These are phyloP conservation scores for Clupea harengus DNA, from an alignment of 2,113 vertebrate species.

Conservation along the genomic window DNA sequence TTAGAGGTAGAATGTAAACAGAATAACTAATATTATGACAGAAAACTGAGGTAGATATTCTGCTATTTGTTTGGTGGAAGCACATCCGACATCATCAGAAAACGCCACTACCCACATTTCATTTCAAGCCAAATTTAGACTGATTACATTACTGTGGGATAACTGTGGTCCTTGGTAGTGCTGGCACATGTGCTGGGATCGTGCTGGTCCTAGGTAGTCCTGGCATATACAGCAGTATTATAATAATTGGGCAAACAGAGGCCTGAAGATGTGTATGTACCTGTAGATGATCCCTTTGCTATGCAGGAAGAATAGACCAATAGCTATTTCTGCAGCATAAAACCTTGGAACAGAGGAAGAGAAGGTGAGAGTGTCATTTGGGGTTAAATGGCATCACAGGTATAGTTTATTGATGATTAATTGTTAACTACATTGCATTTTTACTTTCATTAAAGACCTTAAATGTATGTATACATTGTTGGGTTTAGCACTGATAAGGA, in stretches of 20 bases:
- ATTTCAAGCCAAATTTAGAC: not conserved
- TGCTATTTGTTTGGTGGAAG: too few relatives aligned
- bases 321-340: constrained; percentile 86
- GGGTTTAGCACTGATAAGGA: too few relatives aligned
- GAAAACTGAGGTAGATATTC: not conserved
- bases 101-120: not conserved
- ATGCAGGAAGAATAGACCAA: constrained; percentile 90
- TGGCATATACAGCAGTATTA: not conserved
- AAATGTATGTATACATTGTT: too few relatives aligned
- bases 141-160: not conserved
- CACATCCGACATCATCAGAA: too few relatives aligned
- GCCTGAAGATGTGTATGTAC: constrained; percentile 58
- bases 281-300: constrained; percentile 89
- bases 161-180: not conserved
- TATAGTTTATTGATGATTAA: not conserved
- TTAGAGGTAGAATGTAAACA: too few relatives aligned
- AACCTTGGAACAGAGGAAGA: constrained; percentile 70
- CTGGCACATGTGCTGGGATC: not conserved
- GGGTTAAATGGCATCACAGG: not conserved
- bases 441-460: too few relatives aligned
- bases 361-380: constrained; percentile 6
- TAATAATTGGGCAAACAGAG: not conserved
- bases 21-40: not conserved
- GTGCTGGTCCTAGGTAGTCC: not conserved
- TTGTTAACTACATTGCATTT: not conserved